phyloP scores from a whole-genome alignment of 2,113 vertebrate genomes.

The Madoqua kirkii region DNA sequence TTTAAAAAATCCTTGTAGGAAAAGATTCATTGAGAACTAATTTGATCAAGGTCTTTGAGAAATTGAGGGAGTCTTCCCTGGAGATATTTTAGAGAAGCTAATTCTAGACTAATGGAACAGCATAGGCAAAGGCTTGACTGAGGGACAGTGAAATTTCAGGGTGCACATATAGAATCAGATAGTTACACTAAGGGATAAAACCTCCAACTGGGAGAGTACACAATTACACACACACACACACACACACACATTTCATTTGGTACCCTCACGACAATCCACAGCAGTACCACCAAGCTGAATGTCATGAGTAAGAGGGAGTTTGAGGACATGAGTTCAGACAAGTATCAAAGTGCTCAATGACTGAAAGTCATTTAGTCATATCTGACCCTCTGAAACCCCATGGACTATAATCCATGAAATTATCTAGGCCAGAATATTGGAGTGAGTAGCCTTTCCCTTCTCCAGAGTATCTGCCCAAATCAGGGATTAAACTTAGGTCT shows the following conservation, averaged over 20 bases:
- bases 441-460: not conserved
- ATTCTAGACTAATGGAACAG: not conserved
- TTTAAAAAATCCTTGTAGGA: not conserved
- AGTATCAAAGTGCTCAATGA: not conserved
- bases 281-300: not conserved
- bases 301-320: not conserved
- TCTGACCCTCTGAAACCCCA: not conserved
- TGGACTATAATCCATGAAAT: not conserved
- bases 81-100: not conserved
- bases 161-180: not conserved
- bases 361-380: not conserved
- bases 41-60: not conserved
- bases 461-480: not conserved
- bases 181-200: not conserved
- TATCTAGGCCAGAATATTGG: not conserved
- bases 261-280: not conserved
- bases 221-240: not conserved
- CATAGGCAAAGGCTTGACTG: not conserved
- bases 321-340: not conserved
- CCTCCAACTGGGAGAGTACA: not conserved
- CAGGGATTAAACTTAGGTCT: not conserved
- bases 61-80: not conserved
- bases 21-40: not conserved
- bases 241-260: not conserved
- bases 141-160: not conserved